Conservation (phyloP, 2,888 invertebrate species). For the Neoaliturus tenellus region DNA sequence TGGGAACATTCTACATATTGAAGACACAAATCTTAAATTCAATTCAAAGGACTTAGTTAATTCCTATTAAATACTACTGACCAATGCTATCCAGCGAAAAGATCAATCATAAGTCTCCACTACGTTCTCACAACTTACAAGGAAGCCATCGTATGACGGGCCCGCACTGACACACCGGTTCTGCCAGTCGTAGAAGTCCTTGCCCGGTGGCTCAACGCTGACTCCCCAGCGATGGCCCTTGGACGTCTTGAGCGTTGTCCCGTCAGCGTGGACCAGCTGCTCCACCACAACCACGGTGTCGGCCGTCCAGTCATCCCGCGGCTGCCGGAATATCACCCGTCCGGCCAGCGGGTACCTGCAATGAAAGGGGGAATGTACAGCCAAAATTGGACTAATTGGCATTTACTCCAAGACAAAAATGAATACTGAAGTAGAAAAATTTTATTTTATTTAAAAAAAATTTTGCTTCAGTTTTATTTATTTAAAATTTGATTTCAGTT, state of each 20-base stretch:
- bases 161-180: constrained; percentile 89
- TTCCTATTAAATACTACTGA: too few species aligned
- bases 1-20: too few species aligned
- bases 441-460: background rate
- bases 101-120: too few species aligned
- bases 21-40: too few species aligned
- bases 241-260: constrained; percentile 84
- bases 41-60: too few species aligned
- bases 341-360: constrained; percentile 93
- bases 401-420: too few species aligned
- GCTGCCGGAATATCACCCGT: constrained; percentile 87
- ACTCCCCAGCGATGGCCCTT: constrained; percentile 86
- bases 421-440: background rate
- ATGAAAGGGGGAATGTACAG: background rate
- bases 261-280: constrained; percentile 91
- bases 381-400: too few species aligned
- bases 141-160: constrained; percentile 85
- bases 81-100: too few species aligned
- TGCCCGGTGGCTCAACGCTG: constrained; percentile 86
- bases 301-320: constrained; percentile 85
- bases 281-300: constrained; percentile 92
- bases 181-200: constrained; percentile 95
- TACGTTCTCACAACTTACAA: constrained; percentile 74
- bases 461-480: too few species aligned
- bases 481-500: too few species aligned